Evolutionary conservation across 2,113 vertebrate species (phyloP), one percentile per base, ranked within the genome.

Genomic region (Eira barbara): DNA sequence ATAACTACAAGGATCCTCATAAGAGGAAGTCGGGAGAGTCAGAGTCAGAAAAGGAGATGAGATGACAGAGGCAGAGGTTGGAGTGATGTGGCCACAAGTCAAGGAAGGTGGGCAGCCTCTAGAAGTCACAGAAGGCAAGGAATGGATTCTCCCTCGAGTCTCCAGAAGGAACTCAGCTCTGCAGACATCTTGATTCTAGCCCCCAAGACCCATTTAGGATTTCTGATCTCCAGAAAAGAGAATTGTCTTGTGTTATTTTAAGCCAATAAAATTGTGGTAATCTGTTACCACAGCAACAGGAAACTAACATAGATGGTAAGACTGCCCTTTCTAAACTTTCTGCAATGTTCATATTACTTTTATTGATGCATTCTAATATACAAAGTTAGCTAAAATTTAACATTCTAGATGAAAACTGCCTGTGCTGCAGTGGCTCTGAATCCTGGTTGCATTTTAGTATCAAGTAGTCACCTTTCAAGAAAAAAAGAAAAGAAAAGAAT

Each of bases 321-420:
- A 45, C 65, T 69, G 47, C 91, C 57, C 45, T 91, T 93, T 90
- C 69, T 84, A 78, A 90, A 94, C 65, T 92, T 88, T 85, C 45
- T 92, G 4, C 45, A 79, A 61, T 69, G 59, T 45, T 92, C 49
- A 23, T 69, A 69, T 87, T 81, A 76, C 42, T 92, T 93, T 27
- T 88, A 65, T 9, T 80, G 63, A 61, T 27, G 6, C 4, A 79
- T 29, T 23, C 73, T 74, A 71, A 95, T 59, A 67, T 9, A 73
- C 8, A 80, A 85, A 61, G 42, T 65, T 82, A 82, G 84, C 47
- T 95, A 91, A 88, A 78, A 96, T 67, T 59, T 93, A 76, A 79
- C 65, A 79, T 47, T 85, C 11, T 34, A 94, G 29, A 79, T 89
- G n/a, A 59, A 95, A 89, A 82, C 29, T 81, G 12, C 80, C 15